Base-by-base conservation (phyloP, 92 coral and sea anemone species). In the Epizoanthus stellaris region DNA sequence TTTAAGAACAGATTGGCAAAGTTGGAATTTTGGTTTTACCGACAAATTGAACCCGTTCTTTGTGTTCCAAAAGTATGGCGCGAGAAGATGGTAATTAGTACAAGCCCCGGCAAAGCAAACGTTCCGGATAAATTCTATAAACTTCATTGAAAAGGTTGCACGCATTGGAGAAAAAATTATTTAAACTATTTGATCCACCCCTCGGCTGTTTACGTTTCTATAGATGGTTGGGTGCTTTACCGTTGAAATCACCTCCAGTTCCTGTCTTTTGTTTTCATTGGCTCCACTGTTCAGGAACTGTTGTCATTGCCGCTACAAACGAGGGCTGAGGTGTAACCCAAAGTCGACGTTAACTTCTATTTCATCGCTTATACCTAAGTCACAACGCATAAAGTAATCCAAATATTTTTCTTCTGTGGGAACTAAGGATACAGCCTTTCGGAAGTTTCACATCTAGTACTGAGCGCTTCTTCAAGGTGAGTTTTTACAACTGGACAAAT, bases 151-250 rank as follows among this genome's bases (percentile, higher is more conserved):
- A 76, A 56, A 34, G 67, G 43, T 34, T 54, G 47, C 80, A 75
- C 67, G 80, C 66, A 75, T 38, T 54, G 67, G 52, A 57, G 66
- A 75, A 57, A 74, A 79, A 79, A 42, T 64, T 11, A 63, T 79
- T 62, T 52, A 39, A 79, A 63, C 83, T 63, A 63, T 79, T 79
- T 45, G 82, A 79, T 79, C 72, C 71, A 79, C 83, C 83, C 83
- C 73, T 79, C 71, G 83, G 83, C 83, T 79, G 83, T 79, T 79
- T 79, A 79, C 71, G 72, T 59, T 79, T 79, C 17, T 45, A 61
- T 43, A 12, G 83, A 79, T 79, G 43, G 83, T 79, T 79, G 71
- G 65, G 47, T 42, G 83, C 17, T 25, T 45, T 17, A 63, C 71
- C 54, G 57, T 43, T 63, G n/a, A 63, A 45, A 62, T 79, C 62